Conservation (phyloP, 2,113 vertebrate species). For the Sylvilagus bachmani region DNA sequence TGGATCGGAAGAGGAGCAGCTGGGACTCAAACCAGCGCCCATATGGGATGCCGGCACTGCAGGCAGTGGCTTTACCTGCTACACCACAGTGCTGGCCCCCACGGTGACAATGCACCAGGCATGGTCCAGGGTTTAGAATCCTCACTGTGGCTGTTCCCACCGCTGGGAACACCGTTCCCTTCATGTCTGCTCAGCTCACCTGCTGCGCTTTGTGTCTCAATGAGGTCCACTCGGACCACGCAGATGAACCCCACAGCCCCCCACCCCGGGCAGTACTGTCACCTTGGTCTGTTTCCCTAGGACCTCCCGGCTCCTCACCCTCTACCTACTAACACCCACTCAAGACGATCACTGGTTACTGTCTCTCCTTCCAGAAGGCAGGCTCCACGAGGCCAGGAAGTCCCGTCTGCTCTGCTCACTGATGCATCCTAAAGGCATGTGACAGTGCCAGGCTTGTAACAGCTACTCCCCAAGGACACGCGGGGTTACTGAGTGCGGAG, state of each 20-base stretch:
- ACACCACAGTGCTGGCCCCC: too few relatives aligned
- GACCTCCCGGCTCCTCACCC: background rate
- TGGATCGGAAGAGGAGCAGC: too few relatives aligned
- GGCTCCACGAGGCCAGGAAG: background rate
- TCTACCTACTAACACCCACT: background rate
- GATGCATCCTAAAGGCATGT: background rate
- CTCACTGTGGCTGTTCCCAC: background rate
- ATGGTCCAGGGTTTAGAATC: background rate
- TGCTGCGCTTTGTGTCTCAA: background rate
- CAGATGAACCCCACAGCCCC: background rate
- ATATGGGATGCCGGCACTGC: too few relatives aligned
- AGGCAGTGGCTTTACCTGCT: too few relatives aligned
- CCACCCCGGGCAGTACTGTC: background rate
- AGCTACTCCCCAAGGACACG: background rate
- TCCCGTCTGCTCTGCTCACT: background rate
- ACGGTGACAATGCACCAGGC: background rate
- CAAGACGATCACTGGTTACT: background rate
- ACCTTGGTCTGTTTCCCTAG: background rate
- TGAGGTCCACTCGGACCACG: background rate
- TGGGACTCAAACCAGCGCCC: too few relatives aligned
- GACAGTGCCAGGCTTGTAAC: background rate
- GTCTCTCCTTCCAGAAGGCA: background rate
- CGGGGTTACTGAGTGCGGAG: background rate
- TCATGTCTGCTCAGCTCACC: background rate
- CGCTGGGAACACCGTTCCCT: background rate